A percentile compares a stretch with the other conserved stretches of the same genome.
These are phyloP conservation scores for Allophyes oxyacanthae DNA, from an alignment of 2,888 invertebrate genomes.

Conservation along the genomic window DNA sequence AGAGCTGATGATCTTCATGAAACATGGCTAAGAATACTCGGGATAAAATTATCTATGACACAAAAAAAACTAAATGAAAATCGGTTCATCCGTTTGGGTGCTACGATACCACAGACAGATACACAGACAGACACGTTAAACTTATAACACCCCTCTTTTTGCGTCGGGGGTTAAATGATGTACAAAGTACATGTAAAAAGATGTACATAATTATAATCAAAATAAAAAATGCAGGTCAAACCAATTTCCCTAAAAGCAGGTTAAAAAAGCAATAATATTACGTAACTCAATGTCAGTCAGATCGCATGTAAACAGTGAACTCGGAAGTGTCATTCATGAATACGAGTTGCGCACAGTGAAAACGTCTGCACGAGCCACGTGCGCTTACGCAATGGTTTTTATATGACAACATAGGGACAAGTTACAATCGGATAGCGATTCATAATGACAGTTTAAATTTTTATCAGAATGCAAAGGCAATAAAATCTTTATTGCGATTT, in stretches of 20 bases:
- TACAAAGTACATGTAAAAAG: background rate
- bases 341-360: slow-evolving; percentile 49
- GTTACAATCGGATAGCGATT: slow-evolving; percentile 7
- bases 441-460: background rate
- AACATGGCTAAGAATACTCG: too few species aligned
- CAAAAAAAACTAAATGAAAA: too few species aligned
- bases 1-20: too few species aligned
- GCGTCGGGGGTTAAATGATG: too few species aligned
- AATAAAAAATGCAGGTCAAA: slow-evolving; percentile 21
- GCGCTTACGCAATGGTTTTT: slow-evolving; percentile 44
- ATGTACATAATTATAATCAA: slow-evolving; percentile 1
- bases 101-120: too few species aligned
- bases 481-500: too few species aligned
- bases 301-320: slow-evolving; percentile 31
- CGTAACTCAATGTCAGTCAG: slow-evolving; percentile 27
- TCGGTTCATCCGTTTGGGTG: too few species aligned
- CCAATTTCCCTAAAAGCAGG: slow-evolving; percentile 8
- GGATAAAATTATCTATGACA: too few species aligned
- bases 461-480: too few species aligned
- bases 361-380: slow-evolving; percentile 44
- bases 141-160: too few species aligned
- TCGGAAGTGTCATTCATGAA: slow-evolving; percentile 47
- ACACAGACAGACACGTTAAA: too few species aligned
- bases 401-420: slow-evolving; percentile 7
- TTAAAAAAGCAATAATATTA: slow-evolving; percentile 23